phyloP scores from a whole-genome alignment of 1,140 invertebrate species.

The Diachasmimorpha longicaudata region DNA sequence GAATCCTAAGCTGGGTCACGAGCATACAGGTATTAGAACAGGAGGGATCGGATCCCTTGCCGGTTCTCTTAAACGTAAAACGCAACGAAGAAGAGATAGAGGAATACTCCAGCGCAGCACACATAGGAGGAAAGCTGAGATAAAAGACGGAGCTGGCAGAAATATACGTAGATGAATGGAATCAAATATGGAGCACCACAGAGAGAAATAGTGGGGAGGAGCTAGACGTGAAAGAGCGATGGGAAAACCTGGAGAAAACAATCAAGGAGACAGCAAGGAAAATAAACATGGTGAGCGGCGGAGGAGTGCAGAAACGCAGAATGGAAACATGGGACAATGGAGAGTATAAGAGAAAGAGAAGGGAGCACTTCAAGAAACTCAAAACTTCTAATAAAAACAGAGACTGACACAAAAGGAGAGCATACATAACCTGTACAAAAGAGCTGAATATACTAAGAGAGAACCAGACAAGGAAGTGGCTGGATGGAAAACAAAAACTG shows the following conservation, averaged over 20 bases:
- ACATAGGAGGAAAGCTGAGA: background rate
- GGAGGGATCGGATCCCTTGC: background rate
- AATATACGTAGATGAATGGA: slow-evolving; percentile 6
- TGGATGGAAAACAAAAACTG: background rate
- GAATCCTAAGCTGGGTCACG: background rate
- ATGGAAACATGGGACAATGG: slow-evolving; percentile 9
- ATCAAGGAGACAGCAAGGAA: slow-evolving; percentile 13
- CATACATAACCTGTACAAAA: background rate
- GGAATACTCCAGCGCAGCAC: background rate
- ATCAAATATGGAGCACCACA: background rate
- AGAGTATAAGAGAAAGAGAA: background rate
- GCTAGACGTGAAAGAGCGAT: background rate
- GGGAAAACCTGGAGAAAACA: background rate
- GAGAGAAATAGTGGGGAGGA: slow-evolving; percentile 15
- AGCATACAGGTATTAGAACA: background rate
- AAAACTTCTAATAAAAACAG: slow-evolving; percentile 19
- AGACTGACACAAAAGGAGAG: background rate
- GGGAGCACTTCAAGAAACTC: slow-evolving; percentile 12
- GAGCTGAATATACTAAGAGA: slow-evolving; percentile 3
- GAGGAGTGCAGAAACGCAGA: background rate
- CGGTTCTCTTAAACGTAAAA: background rate
- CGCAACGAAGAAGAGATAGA: background rate
- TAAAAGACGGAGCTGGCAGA: background rate
- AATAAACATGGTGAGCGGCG: slow-evolving; percentile 14
- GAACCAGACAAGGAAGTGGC: background rate